Percentiles rank a stretch among this genome's conserved stretches.
Evolutionary conservation across 2,113 vertebrate genomes (phyloP).

Genomic region (Arenaria interpres): DNA sequence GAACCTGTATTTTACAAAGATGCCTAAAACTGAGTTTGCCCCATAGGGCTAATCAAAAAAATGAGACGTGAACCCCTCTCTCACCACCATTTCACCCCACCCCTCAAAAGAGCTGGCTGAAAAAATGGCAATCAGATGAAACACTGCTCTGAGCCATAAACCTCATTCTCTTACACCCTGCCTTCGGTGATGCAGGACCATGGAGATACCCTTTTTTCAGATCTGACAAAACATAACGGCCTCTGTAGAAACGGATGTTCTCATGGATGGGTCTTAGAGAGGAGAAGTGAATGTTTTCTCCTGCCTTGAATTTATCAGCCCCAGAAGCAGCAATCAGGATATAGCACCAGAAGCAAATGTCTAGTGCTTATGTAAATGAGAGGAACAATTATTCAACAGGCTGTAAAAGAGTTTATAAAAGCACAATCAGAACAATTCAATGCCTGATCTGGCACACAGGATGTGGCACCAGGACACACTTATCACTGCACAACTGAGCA

Average conservation of each 20-base stretch:
- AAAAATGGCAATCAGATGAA: not conserved
- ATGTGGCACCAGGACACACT: not conserved
- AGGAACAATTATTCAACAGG: not conserved
- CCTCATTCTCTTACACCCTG: not conserved
- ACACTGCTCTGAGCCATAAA: not conserved
- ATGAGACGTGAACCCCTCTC: not conserved
- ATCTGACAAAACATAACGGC: not conserved
- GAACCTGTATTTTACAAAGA: not conserved
- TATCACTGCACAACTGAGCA: not conserved
- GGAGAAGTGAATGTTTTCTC: not conserved
- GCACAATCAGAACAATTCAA: not conserved
- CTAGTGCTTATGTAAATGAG: not conserved
- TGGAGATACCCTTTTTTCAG: accelerated
- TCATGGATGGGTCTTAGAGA: not conserved
- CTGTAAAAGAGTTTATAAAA: not conserved
- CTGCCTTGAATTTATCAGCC: not conserved
- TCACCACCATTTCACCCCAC: not conserved
- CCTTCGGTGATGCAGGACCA: not conserved
- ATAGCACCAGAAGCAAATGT: not conserved
- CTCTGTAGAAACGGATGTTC: not conserved
- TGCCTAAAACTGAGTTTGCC: not conserved
- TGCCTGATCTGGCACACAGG: not conserved
- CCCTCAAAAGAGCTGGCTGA: not conserved
- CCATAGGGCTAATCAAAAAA: not conserved
- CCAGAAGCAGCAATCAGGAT: not conserved